Evolutionary conservation across 2,797 vertebrate species (phyloP), one percentile per base, ranked within the genome.

Genomic region (Phoeniculus purpureus): DNA sequence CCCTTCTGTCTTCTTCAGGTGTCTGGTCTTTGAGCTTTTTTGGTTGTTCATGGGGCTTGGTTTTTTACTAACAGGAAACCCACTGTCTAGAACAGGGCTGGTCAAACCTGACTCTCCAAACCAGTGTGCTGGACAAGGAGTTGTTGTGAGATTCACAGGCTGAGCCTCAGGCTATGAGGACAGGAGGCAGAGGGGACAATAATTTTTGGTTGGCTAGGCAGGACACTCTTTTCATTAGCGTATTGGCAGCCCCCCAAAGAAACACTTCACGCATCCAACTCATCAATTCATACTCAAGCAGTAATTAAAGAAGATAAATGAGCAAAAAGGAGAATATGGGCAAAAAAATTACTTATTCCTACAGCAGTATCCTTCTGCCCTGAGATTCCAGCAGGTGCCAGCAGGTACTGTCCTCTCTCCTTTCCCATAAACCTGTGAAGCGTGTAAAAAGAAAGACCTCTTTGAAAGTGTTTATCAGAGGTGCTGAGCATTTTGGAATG

Each of bases 401-500:
- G 26, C 52, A 78, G 54, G 17, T 9, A 32, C 52, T 34, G 1
- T 10, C 14, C 22, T 45, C 19, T 56, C 34, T 81, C 62, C 31
- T 61, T 61, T 71, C 16, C 20, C 50, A 26, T 27, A 73, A 74
- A 37, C n/a, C 21, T 23, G 3, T 29, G 27, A 37, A n/a, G 15
- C 5, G 21, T 6, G 6, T 19, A n/a, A 76, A 55, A 47, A 31
- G 25, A 55, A 51, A 78, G 21, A 37, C 6, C 6, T 70, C 54
- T 78, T 32, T 40, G 59, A 65, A 92, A 85, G 6, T 12, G 16
- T 80, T 80, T 78, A 54, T 81, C 27, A 62, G 61, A 83, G 66
- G 31, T 64, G 64, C 7, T 78, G 72, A 75, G 34, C 32, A 60
- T 82, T 94, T 95, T 77, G n/a, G 86, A 79, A 87, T 26, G 22